These are phyloP conservation scores for Lipophrys pholis DNA, from an alignment of 2,113 vertebrate genomes.

Conservation along the genomic window DNA sequence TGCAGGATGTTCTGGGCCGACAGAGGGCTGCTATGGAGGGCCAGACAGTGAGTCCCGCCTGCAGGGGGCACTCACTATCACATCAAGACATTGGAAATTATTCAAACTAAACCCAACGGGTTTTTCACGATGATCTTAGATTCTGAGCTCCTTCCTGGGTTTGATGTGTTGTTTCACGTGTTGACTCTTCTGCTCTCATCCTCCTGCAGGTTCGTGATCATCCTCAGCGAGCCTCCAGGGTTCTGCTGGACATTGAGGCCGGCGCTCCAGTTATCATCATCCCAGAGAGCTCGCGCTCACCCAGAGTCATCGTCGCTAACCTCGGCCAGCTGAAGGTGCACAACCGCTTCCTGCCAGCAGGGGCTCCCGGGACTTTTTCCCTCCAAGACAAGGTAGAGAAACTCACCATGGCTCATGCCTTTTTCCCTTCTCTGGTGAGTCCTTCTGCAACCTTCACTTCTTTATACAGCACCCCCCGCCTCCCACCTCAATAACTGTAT, in stretches of 20 bases:
- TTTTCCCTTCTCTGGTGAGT: conserved; percentile 86
- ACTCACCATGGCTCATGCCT: conserved; percentile 82
- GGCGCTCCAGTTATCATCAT: conserved; percentile 95
- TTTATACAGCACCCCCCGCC: not conserved
- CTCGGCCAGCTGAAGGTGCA: conserved; percentile 94
- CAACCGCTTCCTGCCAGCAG: conserved; percentile 91
- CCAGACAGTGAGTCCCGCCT: conserved; percentile 87
- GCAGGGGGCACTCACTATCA: too few species aligned
- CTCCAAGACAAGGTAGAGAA: conserved; percentile 93
- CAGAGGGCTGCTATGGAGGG: conserved; percentile 96
- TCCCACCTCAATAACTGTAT: conserved; percentile 8
- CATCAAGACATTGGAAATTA: too few species aligned
- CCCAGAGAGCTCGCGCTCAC: conserved; percentile 93
- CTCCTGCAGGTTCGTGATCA: conserved; percentile 89
- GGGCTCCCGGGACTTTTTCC: conserved; percentile 90
- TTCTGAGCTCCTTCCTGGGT: not conserved
- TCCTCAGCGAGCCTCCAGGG: conserved; percentile 89
- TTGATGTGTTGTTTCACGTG: too few species aligned
- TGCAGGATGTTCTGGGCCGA: conserved; percentile 94
- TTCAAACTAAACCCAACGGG: too few species aligned
- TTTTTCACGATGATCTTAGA: too few species aligned
- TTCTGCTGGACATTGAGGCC: conserved; percentile 94
- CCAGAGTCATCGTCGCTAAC: conserved; percentile 93
- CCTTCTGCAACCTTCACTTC: conserved; percentile 14
- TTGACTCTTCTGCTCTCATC: not conserved